Evolutionary conservation across 2,797 vertebrate genomes (phyloP), one percentile per base, ranked within the genome.

Genomic region (Eutrigla gurnardus): DNA sequence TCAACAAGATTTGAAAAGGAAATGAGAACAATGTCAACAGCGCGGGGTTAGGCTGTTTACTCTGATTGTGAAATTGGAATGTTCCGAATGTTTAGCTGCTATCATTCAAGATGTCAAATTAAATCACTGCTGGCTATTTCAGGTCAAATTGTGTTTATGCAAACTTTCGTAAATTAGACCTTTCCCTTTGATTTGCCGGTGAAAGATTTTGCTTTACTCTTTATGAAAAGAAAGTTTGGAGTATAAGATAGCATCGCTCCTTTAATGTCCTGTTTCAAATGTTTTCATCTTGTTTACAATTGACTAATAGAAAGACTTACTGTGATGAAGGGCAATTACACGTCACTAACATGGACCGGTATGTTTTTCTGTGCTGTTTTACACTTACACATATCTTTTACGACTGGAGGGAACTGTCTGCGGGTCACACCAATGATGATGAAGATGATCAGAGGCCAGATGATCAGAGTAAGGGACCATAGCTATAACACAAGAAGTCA

Each of bases 391-490:
- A 93, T 40, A 0, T 90, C 40, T 78, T 0, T 90, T 10, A 86
- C 5, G 3, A 82, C 0, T 1, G 94, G 88, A 18, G 94, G 94
- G 72, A 95, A 96, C 52, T 92, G 87, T 37, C 80, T 37, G 14
- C 95, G 94, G 33, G 95, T 93, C 84, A 95, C 86, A 46, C 92
- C 93, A 32, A 95, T 69, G 77, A 95, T 93, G 71, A 95, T 85
- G 79, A 96, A 95, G 91, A 95, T 93, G 78, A 95, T 65, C 64
- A 95, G 62, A 18, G 95, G 95, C 95, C 95, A 96, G 66, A 74
- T 1, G 18, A 96, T 53, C 36, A 96, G 89, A 46, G 93, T 93
- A 74, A 96, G 45, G 4, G 95, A 94, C 95, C 95, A 96, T 13
- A 76, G 14, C 95, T 96, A 50, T 10, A 81, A 89, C 17, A 84